These are phyloP conservation scores for Aleiodes testaceus DNA, from an alignment of 2,888 invertebrate genomes.

Conservation along the genomic window DNA sequence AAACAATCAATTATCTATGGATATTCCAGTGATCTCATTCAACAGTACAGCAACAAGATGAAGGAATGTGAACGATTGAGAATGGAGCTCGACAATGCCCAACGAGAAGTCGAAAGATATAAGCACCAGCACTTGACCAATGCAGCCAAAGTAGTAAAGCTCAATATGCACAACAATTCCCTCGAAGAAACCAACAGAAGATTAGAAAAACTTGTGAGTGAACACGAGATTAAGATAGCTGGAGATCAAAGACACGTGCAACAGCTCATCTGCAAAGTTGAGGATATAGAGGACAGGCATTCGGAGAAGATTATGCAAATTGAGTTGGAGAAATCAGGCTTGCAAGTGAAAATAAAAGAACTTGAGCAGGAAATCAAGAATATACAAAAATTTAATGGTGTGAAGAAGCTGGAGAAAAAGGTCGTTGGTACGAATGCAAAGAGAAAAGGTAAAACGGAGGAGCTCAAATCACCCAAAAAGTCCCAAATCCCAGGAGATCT, in stretches of 20 bases:
- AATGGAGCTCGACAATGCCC: slow-evolving; percentile 50
- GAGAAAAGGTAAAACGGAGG: slow-evolving; percentile 15
- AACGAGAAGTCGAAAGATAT: slow-evolving; percentile 50
- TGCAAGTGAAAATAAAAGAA: slow-evolving; percentile 5
- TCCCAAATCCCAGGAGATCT: background rate
- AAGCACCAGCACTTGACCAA: slow-evolving; percentile 52
- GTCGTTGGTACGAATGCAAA: background rate
- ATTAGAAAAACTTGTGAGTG: slow-evolving; percentile 27
- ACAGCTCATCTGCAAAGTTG: slow-evolving; percentile 61
- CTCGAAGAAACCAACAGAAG: slow-evolving; percentile 2
- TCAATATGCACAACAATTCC: slow-evolving; percentile 56
- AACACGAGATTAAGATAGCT: slow-evolving; percentile 54
- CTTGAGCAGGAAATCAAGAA: slow-evolving; percentile 54
- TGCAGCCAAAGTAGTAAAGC: slow-evolving; percentile 53
- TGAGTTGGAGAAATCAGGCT: slow-evolving; percentile 52
- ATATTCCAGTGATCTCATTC: slow-evolving; percentile 60
- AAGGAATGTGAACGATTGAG: slow-evolving; percentile 60
- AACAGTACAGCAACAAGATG: slow-evolving; percentile 59
- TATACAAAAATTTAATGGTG: slow-evolving; percentile 37
- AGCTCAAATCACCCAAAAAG: background rate
- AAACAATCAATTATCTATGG: slow-evolving; percentile 3
- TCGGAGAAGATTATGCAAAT: slow-evolving; percentile 50
- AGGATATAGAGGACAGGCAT: slow-evolving; percentile 53
- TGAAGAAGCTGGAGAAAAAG: slow-evolving; percentile 38
- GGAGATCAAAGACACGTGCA: slow-evolving; percentile 58